Base-by-base conservation (phyloP, 2,888 invertebrate genomes). In the Nematopogon swammerdamellus region DNA sequence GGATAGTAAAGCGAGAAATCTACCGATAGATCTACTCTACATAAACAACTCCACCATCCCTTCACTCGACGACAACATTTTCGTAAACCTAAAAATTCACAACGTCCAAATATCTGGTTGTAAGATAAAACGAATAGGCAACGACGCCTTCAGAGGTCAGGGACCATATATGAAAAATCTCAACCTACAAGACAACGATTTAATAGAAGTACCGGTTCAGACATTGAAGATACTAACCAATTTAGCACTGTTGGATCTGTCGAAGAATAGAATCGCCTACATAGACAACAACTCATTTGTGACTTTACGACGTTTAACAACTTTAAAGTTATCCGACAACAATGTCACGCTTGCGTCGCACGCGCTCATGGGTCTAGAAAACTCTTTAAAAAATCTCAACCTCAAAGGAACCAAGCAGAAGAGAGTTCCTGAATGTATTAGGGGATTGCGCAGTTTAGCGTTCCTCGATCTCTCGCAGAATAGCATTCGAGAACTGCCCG, bases 381-480 rank as follows among this genome's bases (percentile, higher is more conserved):
- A 76, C 50, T 88, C 87, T 11, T 73, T 95, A 44, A 94, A 94
- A 71, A 95, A 95, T 70, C 76, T 95, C 46, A 95, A 95, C 66
- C 74, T 95, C 30, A 95, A 95, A 77, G 93, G 92, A 25, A 92
- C 93, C 0, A 82, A 86, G 49, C 92, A 92, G 65, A 89, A 88
- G 58, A 77, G 80, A 48, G 85, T 95, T 11, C 95, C 95, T 0
- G 86, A 87, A 57, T 88, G 92, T 46, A 85, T 95, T 18, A 79
- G 85, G 54, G 91, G 90, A 5, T 77, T 95, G 29, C 85, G 82
- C 52, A 88, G 88, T 46, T 72, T 95, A 55, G 94, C 95, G 1
- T 95, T 95, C 64, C 76, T 95, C 51, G 95, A 95, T 73, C 75
- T 95, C 51, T 94, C 95, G 1, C 91, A 94, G 69, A 95, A 95